Evolutionary conservation across 2,113 vertebrate species (phyloP).

Genomic region (Tetraodon nigroviridis): DNA sequence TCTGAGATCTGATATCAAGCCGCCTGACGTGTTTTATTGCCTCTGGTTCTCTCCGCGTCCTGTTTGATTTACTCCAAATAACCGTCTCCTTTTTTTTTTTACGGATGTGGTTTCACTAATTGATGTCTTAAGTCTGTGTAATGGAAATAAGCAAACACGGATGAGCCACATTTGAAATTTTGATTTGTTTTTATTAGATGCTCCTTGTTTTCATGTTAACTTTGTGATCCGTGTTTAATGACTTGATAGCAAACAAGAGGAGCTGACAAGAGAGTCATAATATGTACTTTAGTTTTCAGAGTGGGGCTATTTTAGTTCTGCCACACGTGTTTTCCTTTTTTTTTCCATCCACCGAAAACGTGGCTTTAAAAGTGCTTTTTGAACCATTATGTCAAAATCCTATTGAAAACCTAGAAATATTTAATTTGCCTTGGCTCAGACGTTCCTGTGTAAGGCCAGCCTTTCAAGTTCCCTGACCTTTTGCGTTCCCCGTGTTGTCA

Average conservation of each 20-base stretch:
- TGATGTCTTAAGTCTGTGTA: constrained; percentile 62
- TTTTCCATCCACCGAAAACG: not conserved
- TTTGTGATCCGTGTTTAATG: constrained; percentile 67
- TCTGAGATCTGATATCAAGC: constrained; percentile 71
- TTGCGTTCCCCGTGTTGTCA: constrained; percentile 45
- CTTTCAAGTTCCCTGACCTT: constrained; percentile 29
- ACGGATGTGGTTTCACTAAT: constrained; percentile 47
- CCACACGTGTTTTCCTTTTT: constrained; percentile 8
- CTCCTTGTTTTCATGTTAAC: constrained; percentile 51
- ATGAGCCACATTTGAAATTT: constrained; percentile 53
- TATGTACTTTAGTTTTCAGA: constrained; percentile 37
- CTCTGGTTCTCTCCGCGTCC: constrained; percentile 32
- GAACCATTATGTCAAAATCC: constrained; percentile 23
- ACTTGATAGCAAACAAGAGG: constrained; percentile 56
- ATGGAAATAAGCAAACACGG: constrained; percentile 56
- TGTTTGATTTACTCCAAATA: constrained; percentile 66
- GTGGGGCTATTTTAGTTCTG: constrained; percentile 34
- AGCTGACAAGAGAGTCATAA: constrained; percentile 47
- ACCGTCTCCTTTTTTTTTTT: constrained; percentile 13
- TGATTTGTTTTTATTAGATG: constrained; percentile 57
- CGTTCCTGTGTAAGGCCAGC: no score
- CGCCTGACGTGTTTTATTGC: constrained; percentile 55
- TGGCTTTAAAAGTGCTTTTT: constrained; percentile 2
- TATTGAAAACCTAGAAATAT: constrained; percentile 7
- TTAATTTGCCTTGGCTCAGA: not conserved